Evolutionary conservation across 2,113 vertebrate genomes (phyloP).

Genomic region (Cryptoleucopteryx plumbea): DNA sequence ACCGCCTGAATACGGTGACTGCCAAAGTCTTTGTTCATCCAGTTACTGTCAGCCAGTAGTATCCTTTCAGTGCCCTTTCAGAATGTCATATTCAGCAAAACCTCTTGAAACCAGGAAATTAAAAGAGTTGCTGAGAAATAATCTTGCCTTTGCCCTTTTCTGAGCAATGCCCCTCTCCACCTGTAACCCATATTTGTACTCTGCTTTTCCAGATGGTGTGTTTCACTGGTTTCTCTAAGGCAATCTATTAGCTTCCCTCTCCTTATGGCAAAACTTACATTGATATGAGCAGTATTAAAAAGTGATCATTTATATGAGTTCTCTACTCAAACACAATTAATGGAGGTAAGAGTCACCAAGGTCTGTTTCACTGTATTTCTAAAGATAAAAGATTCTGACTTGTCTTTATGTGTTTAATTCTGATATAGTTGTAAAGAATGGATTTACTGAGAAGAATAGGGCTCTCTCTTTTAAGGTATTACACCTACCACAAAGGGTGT

Average conservation of each 20-base stretch:
- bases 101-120: background rate
- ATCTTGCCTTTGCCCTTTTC: background rate
- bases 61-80: background rate
- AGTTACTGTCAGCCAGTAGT: background rate
- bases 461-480: background rate
- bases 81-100: slow-evolving; percentile 6
- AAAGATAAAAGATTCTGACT: background rate
- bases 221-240: background rate
- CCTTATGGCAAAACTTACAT: background rate
- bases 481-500: slow-evolving; percentile 94
- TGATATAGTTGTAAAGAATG: background rate
- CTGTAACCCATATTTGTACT: background rate
- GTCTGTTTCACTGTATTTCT: background rate
- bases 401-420: background rate
- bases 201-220: background rate
- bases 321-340: background rate
- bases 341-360: background rate
- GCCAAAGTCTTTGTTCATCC: background rate
- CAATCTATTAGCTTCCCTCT: background rate
- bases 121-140: background rate
- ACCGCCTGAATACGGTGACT: background rate
- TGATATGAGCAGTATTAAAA: background rate
- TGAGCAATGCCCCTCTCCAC: background rate
- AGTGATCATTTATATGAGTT: background rate
- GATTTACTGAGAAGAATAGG: background rate